Evolutionary conservation across 2,797 vertebrate species (phyloP), one percentile per base, ranked within the genome.

Genomic region (Lateolabrax maculatus): DNA sequence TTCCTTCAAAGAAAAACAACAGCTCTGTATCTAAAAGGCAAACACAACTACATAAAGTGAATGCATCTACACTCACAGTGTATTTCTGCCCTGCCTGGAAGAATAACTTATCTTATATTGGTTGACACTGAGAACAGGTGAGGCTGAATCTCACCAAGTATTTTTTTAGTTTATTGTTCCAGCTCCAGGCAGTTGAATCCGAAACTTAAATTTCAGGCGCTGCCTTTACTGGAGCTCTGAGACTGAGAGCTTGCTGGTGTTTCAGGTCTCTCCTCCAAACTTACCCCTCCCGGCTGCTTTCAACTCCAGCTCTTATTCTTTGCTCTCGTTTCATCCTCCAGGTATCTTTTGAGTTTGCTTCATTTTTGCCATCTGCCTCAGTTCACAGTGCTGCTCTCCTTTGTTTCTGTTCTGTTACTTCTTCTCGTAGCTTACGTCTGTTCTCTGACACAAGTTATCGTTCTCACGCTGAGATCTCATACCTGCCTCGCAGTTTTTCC

Each of bases 401-500:
- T 76, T 74, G 48, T 73, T 79, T 80, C 57, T 76, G 18, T 52
- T 77, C 70, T 56, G 13, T 65, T 60, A 15, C 74, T 69, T 43
- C 6, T 75, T 62, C 48, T 70, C 41, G 25, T 41, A 41, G 39
- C 64, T 80, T 53, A 34, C 3, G 7, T 80, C 71, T 82, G 43
- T 81, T 78, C 69, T 69, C 63, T 77, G 67, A 76, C 83, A 62
- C 44, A 19, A 73, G 52, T 79, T 73, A n/a, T 85, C 75, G 84
- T 41, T 75, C 52, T 79, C 60, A 62, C 56, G 6, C n/a, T 81
- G 66, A 71, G 69, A 58, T 52, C 52, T 86, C 71, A 36, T 65
- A 79, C 43, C 78, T 72, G 61, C 71, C 55, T 83, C 29, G 7
- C 49, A 61, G 25, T 48, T 78, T 70, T 62, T 76, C 37, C 46